Percentiles rank a stretch among this genome's conserved stretches.
These are phyloP conservation scores for Macrocentrus cingulum DNA, from an alignment of 1,140 invertebrate species.

Conservation along the genomic window DNA sequence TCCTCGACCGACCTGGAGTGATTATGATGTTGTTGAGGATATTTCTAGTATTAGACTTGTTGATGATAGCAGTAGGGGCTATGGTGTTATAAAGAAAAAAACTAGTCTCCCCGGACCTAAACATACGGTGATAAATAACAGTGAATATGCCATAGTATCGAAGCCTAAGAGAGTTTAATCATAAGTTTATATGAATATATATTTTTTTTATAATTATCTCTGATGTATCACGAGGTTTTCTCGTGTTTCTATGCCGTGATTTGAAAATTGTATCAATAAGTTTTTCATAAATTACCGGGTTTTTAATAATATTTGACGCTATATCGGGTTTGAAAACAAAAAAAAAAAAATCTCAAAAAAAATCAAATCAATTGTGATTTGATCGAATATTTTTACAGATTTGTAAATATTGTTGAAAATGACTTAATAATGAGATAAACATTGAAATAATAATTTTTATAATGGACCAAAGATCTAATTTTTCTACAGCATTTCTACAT, in stretches of 20 bases:
- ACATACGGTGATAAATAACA: slow-evolving; percentile 73
- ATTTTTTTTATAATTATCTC: not conserved
- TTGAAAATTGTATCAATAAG: too few relatives aligned
- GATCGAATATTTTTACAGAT: too few relatives aligned
- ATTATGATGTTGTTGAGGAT: slow-evolving; percentile 70
- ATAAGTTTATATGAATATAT: not conserved
- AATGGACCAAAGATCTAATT: slow-evolving; percentile 6
- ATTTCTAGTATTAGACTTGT: slow-evolving; percentile 69
- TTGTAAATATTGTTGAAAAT: too few relatives aligned
- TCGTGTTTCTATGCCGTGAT: not conserved
- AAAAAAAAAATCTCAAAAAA: too few relatives aligned
- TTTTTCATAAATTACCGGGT: too few relatives aligned
- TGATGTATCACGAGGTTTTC: not conserved
- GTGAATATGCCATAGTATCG: slow-evolving; percentile 77
- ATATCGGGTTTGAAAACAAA: too few relatives aligned
- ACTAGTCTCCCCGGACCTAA: slow-evolving; percentile 59
- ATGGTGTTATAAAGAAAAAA: slow-evolving; percentile 74
- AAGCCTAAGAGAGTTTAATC: slow-evolving; percentile 76
- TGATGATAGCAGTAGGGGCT: slow-evolving; percentile 77
- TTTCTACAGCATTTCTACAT: not conserved
- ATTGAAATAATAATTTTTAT: not conserved
- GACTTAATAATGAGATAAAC: too few relatives aligned
- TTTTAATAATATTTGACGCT: too few relatives aligned
- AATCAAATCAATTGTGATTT: too few relatives aligned
- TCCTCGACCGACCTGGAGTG: slow-evolving; percentile 59